Base-by-base conservation (phyloP, 2,113 vertebrate species). In the Megalops atlanticus region DNA sequence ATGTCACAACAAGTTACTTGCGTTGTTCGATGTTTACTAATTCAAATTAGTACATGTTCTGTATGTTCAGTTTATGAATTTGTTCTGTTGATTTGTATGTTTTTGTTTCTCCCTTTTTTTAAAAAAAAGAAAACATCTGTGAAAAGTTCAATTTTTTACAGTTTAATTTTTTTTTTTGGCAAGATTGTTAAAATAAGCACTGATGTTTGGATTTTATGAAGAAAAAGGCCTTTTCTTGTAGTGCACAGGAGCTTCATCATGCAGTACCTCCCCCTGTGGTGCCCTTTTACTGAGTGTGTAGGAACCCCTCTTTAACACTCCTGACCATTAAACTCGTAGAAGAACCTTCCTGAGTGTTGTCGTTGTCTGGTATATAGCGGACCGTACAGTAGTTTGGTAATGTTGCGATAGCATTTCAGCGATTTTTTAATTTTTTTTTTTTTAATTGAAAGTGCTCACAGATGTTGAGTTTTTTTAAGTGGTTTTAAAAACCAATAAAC, bases 371-470 rank as follows among this genome's bases (percentile, higher is more conserved):
- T 97, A 96, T 97, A 96, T 96, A 96, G 97, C 96, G 98, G 96
- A 95, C 93, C 96, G 94, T 96, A 96, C 96, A 95, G 96, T 98
- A 96, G 96, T 96, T 96, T 97, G 95, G 95, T 97, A 96, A 98
- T 94, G 93, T 94, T 95, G 95, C 96, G 92, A 95, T 97, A 90
- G 95, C 95, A 94, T 95, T 96, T 97, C 95, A 94, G 94, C 95
- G 94, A 90, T 93, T 95, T 83, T 95, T 93, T 94, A n/a, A n/a
- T 95, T 97, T 68, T 18, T 64, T 92, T 89, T 92, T 92, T 91
- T 97, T 97, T 97, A 97, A 98, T 97, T 96, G 95, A 96, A 99
- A 99, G 96, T 98, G 96, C 96, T 98, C 96, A 97, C 96, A 96
- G 96, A 96, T 96, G 94, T 95, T 95, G 93, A 94, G 93, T 93